A percentile compares a stretch with the other conserved stretches of the same genome.
Conservation (phyloP, 2,888 invertebrate genomes). For the Laspeyria flexula region DNA sequence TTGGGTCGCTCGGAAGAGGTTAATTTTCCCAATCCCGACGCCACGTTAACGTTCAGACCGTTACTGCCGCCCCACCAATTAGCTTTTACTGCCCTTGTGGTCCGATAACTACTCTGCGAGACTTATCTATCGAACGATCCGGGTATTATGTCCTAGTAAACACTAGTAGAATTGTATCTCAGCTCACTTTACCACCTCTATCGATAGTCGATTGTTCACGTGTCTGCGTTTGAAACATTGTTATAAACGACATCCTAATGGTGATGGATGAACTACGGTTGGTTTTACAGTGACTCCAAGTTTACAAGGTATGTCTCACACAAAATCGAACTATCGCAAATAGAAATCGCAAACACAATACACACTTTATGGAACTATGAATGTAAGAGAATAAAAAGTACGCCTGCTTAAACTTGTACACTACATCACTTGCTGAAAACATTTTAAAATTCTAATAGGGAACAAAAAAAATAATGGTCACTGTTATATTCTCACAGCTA, state of each 20-base stretch:
- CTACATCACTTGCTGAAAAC: no score
- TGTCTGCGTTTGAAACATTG: constrained; percentile 9
- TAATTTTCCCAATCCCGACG: constrained; percentile 77
- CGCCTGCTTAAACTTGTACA: no score
- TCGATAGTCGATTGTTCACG: constrained; percentile 22
- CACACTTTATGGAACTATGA: no score
- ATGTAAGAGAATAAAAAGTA: no score
- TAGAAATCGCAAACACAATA: no score
- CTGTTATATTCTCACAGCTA: no score
- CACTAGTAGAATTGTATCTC: constrained; percentile 53
- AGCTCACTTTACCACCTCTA: constrained; percentile 23
- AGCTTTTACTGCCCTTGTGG: constrained; percentile 82
- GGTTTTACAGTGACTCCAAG: constrained; percentile 1
- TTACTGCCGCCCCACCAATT: constrained; percentile 78
- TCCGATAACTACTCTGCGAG: constrained; percentile 76
- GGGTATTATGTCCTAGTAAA: constrained; percentile 68
- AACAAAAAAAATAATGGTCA: no score
- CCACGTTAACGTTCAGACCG: constrained; percentile 63
- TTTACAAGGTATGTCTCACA: background rate
- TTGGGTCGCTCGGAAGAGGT: constrained; percentile 77
- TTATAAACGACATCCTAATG: constrained; percentile 24
- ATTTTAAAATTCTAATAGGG: no score
- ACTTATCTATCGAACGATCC: constrained; percentile 76
- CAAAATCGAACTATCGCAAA: no score
- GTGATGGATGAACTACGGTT: constrained; percentile 25